Conservation (phyloP, 1,140 invertebrate genomes). For the Cataglyphis hispanica region DNA sequence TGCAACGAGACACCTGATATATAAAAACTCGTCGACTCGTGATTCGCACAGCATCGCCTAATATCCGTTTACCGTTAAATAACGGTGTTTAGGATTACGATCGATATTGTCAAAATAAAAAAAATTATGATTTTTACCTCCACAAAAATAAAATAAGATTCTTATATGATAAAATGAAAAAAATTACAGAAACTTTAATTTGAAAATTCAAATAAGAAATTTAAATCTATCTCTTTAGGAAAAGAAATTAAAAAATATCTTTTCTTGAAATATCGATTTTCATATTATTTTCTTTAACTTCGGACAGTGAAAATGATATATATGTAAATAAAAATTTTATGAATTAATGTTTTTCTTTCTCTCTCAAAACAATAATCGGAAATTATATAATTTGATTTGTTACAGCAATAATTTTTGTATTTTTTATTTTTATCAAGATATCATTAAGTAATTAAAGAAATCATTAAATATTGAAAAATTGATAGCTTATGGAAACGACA, state of each 20-base stretch:
- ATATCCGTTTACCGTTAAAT: neutral
- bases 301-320: neutral
- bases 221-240: neutral
- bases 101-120: neutral
- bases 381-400: constrained; percentile 24
- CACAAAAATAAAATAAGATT: neutral
- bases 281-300: neutral
- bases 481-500: neutral
- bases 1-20: constrained; percentile 24
- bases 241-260: neutral
- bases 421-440: constrained; percentile 31
- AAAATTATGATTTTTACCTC: neutral
- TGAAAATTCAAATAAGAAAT: neutral
- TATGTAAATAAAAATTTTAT: constrained; percentile 1
- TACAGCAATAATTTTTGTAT: constrained; percentile 1
- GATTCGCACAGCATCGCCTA: constrained; percentile 15
- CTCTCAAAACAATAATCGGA: neutral
- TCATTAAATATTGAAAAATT: neutral
- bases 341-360: neutral
- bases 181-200: neutral
- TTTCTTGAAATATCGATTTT: neutral
- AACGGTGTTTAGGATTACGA: neutral
- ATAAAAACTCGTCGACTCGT: constrained; percentile 24
- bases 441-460: constrained; percentile 18
- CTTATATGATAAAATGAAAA: neutral